Conservation (phyloP, 2,113 vertebrate genomes). For the Mungos mungo region DNA sequence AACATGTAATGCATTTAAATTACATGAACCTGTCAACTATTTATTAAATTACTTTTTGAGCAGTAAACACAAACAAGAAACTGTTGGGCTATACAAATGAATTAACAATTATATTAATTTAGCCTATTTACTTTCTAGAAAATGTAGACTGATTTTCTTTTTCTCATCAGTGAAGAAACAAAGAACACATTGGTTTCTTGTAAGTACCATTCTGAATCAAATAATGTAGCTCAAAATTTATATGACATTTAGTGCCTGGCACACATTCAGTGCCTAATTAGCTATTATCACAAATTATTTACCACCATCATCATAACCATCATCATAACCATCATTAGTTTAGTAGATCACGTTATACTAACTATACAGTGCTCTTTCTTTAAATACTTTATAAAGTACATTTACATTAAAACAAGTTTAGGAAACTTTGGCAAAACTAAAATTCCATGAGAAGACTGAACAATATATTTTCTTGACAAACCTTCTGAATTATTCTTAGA, state of each 20-base stretch:
- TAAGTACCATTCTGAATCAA: constrained; percentile 20
- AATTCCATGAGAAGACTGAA: constrained; percentile 4
- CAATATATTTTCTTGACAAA: background rate
- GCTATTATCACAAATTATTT: background rate
- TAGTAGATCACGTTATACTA: background rate
- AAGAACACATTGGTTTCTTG: background rate
- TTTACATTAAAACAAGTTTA: constrained; percentile 17
- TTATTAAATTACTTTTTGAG: background rate
- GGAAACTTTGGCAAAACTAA: background rate
- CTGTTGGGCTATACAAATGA: background rate
- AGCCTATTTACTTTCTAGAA: background rate
- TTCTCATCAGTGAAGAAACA: background rate
- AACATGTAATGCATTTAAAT: constrained; percentile 5
- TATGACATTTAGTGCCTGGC: background rate
- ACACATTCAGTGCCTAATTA: background rate
- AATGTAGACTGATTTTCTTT: background rate
- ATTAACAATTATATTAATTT: background rate
- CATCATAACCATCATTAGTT: background rate
- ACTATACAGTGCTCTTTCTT: background rate
- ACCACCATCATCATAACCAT: too few relatives aligned
- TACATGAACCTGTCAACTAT: background rate
- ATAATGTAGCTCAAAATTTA: background rate
- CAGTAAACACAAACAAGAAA: background rate
- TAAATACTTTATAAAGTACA: background rate
- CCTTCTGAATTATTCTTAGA: background rate